Evolutionary conservation across 2,797 vertebrate species (phyloP), one percentile per base, ranked within the genome.

Genomic region (Pangasius mekongensis): DNA sequence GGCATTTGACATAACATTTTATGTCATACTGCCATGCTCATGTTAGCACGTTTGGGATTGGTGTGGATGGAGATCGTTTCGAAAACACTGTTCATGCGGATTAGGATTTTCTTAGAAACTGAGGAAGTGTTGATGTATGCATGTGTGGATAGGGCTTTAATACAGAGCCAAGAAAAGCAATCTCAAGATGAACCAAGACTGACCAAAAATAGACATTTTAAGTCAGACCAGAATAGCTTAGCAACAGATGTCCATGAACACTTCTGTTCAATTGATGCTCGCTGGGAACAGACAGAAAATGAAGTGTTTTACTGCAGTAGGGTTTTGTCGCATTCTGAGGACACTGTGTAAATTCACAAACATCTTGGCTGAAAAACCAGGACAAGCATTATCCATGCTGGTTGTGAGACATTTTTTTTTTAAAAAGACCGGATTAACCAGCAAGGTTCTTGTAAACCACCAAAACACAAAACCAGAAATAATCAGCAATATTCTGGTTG

Each of bases 281-380:
- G 0, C 36, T 64, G 13, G 11, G 80, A 64, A 18, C 22, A 3
- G 33, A 43, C 7, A 27, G 56, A 62, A 82, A 82, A 82, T 82
- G 5, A 85, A 89, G 30, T 69, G 78, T 91, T 81, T 87, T 90
- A 87, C 43, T 86, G 20, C 52, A 83, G 88, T 91, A 87, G 80
- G 18, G 24, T 86, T 67, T 85, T 56, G 13, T 5, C 86, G 88
- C 87, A 89, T 90, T 88, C 52, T 92, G 87, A 43, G 9, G 85
- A 86, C 88, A 80, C 88, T 84, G 54, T 27, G 52, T 52, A 78
- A 84, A 84, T 86, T 87, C 18, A 18, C 24, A 77, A 66, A 89
- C 76, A 33, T 80, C 84, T 66, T 47, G 4, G 1, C 49, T 78
- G 87, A 18, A 84, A 74, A 83, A 83, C 39, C 58, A 83, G 69